Evolutionary conservation across 2,888 invertebrate species (phyloP).

Genomic region (Coelogynopora nodosa): DNA sequence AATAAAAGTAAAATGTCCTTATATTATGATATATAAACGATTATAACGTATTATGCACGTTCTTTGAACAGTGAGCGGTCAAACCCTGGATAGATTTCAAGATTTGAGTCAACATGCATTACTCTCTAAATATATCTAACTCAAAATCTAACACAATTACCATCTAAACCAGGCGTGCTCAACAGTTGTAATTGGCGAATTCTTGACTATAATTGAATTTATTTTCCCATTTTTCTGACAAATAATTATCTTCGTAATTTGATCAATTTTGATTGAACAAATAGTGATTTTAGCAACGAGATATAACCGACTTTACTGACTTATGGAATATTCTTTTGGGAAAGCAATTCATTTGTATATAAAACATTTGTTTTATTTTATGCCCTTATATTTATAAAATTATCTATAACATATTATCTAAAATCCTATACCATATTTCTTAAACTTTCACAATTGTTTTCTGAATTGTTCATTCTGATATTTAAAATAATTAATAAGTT

Average conservation of each 20-base stretch:
- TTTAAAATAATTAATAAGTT: too few relatives aligned
- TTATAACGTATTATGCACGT: too few relatives aligned
- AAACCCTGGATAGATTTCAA: too few relatives aligned
- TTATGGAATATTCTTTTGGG: background rate
- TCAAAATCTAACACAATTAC: background rate
- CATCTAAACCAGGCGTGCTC: background rate
- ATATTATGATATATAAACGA: too few relatives aligned
- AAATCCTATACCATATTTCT: too few relatives aligned
- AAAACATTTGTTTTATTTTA: too few relatives aligned
- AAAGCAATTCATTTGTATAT: background rate
- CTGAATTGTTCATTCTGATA: too few relatives aligned
- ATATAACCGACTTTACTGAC: background rate
- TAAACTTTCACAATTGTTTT: too few relatives aligned
- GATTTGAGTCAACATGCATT: background rate
- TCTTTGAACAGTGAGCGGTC: too few relatives aligned
- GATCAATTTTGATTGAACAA: background rate
- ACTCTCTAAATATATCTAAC: background rate
- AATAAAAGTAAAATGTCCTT: too few relatives aligned
- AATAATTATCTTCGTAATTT: background rate
- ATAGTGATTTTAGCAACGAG: background rate
- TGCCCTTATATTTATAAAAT: too few relatives aligned
- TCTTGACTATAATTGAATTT: background rate
- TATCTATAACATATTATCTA: too few relatives aligned
- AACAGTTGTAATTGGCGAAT: background rate
- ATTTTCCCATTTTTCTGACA: background rate